Evolutionary conservation across 2,797 vertebrate species (phyloP), one percentile per base, ranked within the genome.

Genomic region (Petrocephalus sullivani): DNA sequence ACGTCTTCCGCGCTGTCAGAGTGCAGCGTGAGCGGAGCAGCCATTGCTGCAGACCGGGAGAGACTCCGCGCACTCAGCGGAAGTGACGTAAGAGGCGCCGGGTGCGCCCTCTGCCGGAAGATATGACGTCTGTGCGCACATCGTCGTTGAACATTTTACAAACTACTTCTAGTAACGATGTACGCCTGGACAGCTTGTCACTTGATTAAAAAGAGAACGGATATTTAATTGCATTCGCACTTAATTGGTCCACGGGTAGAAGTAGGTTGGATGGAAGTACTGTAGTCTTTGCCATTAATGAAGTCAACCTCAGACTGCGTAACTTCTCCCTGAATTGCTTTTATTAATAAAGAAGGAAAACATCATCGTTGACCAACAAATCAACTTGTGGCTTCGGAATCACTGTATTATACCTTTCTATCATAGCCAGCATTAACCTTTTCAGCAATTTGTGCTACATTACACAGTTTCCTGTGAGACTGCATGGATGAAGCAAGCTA

Each of bases 1-100:
- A 91, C 91, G 84, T 96, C 96, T 37, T 89, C 88, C 1, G 90
- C 90, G 21, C 51, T 49, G 87, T 92, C 91, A 0, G 92, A 93
- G 86, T 91, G 85, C 54, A 93, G 85, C 6, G 23, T 21, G 3
- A 61, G 86, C 57, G 88, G 71, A 71, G 33, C 86, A 19, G 91
- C 90, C 92, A 92, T 93, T 87, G 33, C 56, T 67, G 67, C 33
- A 12, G 81, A 54, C 4, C 8, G 8, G 14, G 14, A n/a, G 7
- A 12, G 8, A 86, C 8, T 21, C 37, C 19, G 75, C 16, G 41
- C 37, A 46, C 37, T 49, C 16, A 81, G 75, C 75, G 75, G 75
- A 21, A 81, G 75, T 81, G 75, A 81, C 75, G 41, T 81, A n/a
- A 19, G 41, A 81, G 2, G 19, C 41, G 41, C 75, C 41, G 75